Conservation (phyloP, 2,113 vertebrate species). For the Psittacus erithacus region DNA sequence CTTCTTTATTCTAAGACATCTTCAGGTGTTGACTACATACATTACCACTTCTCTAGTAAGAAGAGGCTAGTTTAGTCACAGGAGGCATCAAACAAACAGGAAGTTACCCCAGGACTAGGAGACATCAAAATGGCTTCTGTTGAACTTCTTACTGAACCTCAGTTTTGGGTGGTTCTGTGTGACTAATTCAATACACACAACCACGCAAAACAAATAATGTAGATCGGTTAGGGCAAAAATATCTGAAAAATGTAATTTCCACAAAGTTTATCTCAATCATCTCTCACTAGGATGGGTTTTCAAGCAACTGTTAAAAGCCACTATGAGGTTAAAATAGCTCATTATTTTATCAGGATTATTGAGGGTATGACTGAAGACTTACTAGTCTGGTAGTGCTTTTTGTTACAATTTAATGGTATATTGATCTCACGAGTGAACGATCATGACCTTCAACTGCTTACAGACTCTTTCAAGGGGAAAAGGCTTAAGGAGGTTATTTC, state of each 20-base stretch:
- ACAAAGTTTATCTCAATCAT: conserved; percentile 27
- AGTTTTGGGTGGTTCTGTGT: background rate
- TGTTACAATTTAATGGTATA: conserved; percentile 77
- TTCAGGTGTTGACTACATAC: background rate
- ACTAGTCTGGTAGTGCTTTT: conserved; percentile 73
- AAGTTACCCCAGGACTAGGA: background rate
- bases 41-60: background rate
- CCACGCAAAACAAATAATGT: background rate
- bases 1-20: background rate
- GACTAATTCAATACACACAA: background rate
- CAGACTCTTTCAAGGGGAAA: conserved; percentile 69
- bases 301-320: conserved; percentile 17
- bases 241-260: background rate
- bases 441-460: conserved; percentile 76
- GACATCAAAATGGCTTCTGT: background rate
- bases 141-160: background rate
- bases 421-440: conserved; percentile 75
- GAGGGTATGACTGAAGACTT: conserved; percentile 68
- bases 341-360: conserved; percentile 74
- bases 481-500: conserved; percentile 64
- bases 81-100: background rate
- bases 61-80: background rate
- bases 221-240: background rate
- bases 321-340: conserved; percentile 71
- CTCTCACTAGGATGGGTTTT: background rate